These are phyloP conservation scores for Pollachius pollachius DNA, from an alignment of 2,113 vertebrate genomes.

Conservation along the genomic window DNA sequence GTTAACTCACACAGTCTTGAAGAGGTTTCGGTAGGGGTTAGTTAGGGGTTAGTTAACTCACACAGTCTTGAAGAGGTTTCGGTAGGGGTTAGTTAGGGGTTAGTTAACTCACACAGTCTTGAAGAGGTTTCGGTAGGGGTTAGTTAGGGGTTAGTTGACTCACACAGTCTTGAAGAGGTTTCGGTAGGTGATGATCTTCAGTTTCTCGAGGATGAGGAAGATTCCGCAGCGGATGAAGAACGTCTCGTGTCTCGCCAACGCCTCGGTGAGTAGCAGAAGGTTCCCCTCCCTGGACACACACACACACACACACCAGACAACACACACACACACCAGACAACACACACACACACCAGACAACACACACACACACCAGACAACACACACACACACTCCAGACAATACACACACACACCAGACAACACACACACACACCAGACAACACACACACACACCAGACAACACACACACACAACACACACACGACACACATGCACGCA, in stretches of 20 bases:
- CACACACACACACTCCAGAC: neutral
- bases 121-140: constrained; percentile 88
- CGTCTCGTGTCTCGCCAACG: constrained; percentile 88
- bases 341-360: too few relatives aligned
- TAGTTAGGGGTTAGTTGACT: constrained; percentile 45
- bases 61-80: neutral
- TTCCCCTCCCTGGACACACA: constrained; percentile 84
- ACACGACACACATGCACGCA: too few relatives aligned
- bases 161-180: constrained; percentile 99
- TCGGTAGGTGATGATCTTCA: constrained; percentile 96
- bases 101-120: constrained; percentile 75
- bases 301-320: neutral
- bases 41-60: neutral
- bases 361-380: neutral
- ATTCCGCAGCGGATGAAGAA: constrained; percentile 99
- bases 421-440: neutral
- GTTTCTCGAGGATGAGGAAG: constrained; percentile 97
- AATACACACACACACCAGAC: neutral
- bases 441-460: neutral
- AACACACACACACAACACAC: neutral
- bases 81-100: neutral
- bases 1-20: constrained; percentile 95
- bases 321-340: neutral
- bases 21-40: constrained; percentile 86
- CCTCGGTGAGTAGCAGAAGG: constrained; percentile 88